Conservation (phyloP, 2,113 vertebrate species). For the Chaenogobius annularis region DNA sequence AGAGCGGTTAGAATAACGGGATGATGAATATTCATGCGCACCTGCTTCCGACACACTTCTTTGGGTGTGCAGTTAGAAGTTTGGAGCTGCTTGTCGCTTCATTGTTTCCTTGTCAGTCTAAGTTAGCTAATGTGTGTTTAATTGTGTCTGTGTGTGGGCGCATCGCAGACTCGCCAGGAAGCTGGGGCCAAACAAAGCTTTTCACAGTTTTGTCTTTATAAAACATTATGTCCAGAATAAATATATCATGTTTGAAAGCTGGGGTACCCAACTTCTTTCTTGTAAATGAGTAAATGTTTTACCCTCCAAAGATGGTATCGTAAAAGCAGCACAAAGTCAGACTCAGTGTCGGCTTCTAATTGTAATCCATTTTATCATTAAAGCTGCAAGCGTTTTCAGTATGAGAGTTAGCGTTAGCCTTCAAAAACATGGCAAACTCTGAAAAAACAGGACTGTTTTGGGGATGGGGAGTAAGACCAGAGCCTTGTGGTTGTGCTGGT, state of each 20-base stretch:
- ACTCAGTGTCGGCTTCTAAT: too few species aligned
- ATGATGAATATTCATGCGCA: conserved; percentile 78
- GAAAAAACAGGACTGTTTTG: too few species aligned
- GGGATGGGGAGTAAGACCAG: too few species aligned
- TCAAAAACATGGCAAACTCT: too few species aligned
- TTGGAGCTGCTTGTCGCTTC: conserved; percentile 48
- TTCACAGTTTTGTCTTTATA: not conserved
- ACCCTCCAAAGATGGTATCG: too few species aligned
- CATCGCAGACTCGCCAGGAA: conserved; percentile 1
- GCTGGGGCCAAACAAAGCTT: conserved; percentile 21
- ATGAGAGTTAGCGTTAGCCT: too few species aligned
- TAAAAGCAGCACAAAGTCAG: too few species aligned
- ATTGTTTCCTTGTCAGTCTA: conserved; percentile 11
- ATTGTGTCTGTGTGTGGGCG: conserved; percentile 9
- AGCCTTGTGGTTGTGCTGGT: too few species aligned
- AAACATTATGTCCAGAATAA: not conserved
- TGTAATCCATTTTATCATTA: too few species aligned
- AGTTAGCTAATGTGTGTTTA: conserved; percentile 22
- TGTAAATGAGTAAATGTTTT: too few species aligned
- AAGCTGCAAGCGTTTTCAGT: too few species aligned
- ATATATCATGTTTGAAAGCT: conserved; percentile 21
- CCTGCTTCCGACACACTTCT: conserved; percentile 68
- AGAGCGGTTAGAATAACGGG: conserved; percentile 52
- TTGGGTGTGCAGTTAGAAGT: conserved; percentile 60
- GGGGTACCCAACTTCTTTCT: too few species aligned